These are phyloP conservation scores for Brachionus koreanus DNA, from an alignment of 1,140 invertebrate species.

Conservation along the genomic window DNA sequence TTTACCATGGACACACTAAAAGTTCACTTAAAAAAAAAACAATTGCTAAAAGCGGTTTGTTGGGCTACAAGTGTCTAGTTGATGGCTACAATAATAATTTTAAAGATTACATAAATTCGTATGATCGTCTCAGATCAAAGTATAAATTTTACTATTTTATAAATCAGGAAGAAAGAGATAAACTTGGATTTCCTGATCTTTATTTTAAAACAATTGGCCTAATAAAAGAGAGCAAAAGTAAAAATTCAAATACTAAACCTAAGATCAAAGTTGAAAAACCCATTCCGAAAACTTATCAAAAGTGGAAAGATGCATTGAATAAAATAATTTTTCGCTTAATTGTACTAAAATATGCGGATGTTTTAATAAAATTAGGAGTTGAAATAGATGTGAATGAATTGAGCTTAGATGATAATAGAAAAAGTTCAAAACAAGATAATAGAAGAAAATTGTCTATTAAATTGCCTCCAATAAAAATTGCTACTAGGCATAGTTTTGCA, in stretches of 20 bases:
- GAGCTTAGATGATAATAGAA: background rate
- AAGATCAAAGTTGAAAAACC: background rate
- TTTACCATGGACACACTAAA: background rate
- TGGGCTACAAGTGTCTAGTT: conserved; percentile 32
- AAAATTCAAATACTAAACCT: background rate
- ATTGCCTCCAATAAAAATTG: background rate
- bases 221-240: conserved; percentile 21
- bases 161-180: background rate
- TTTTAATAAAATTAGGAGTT: background rate
- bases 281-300: conserved; percentile 5
- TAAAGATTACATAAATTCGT: conserved; percentile 5
- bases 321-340: conserved; percentile 21
- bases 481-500: background rate
- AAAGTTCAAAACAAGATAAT: background rate
- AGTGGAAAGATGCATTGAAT: conserved; percentile 16
- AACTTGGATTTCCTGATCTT: background rate
- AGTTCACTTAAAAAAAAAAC: conserved; percentile 10
- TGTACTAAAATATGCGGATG: background rate
- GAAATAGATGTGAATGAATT: conserved; percentile 1
- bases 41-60: background rate
- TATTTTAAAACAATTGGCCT: conserved; percentile 31
- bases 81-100: conserved; percentile 43
- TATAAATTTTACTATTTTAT: conserved; percentile 37
- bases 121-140: background rate
- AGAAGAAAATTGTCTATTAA: background rate